Evolutionary conservation across 2,113 vertebrate genomes (phyloP), one percentile per base, ranked within the genome.

Genomic region (Psittacula cyanocephala): DNA sequence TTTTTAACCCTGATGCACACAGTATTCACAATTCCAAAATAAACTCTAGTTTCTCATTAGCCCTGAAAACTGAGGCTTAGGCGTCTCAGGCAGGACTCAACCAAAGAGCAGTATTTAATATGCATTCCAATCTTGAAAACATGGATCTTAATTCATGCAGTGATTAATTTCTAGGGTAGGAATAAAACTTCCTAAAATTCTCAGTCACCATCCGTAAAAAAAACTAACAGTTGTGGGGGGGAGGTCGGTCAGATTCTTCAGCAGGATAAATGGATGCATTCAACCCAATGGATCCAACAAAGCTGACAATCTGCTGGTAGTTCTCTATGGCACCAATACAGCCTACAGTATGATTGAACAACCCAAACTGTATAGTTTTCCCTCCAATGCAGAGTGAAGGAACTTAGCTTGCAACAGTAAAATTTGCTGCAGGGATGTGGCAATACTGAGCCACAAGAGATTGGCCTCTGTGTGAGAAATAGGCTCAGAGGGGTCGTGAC

Each of bases 401-500:
- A 85, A 43, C 10, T 37, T 35, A 28, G 12, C 14, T 70, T 44
- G 4, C 19, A 52, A 44, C 3, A 28, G 14, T 24, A 49, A 79
- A 81, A 68, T 25, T 4, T 33, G 22, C 57, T 62, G 33, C 35
- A 65, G 33, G 22, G 41, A 76, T 79, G 24, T 69, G 70, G 70
- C 0, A 67, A 72, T 49, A 44, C 6, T 5, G 43, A 64, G 17
- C 23, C 57, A 55, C 41, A 57, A 35, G 41, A 49, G 44, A 7
- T 3, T 29, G 62, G 62, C 20, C 17, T 79, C 49, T n/a, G 62
- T 11, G 28, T 17, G 41, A 76, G 25, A 28, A 60, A 57, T 3
- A 19, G 31, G 49, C 31, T 86, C 50, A 6, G 7, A 57, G 27
- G 2, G 18, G 20, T 33, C 2, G 0, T 0, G 2, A 43, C 8